A percentile compares a stretch with the other conserved stretches of the same genome.
These are phyloP conservation scores for Varecia variegata DNA, from an alignment of 2,797 vertebrate species.

Conservation along the genomic window DNA sequence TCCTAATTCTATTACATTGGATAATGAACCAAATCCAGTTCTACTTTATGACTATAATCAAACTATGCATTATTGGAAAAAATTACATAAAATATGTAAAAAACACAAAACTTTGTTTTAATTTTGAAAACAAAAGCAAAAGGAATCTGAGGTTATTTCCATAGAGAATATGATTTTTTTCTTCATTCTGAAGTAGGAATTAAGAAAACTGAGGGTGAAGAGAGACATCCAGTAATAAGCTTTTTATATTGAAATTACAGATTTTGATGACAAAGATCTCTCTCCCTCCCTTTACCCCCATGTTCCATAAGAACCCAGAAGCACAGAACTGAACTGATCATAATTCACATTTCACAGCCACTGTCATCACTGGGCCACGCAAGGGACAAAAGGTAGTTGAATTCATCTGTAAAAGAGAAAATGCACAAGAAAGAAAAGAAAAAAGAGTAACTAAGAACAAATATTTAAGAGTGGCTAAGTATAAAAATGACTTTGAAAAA, in stretches of 20 bases:
- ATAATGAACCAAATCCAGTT: neutral
- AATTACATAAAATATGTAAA: neutral
- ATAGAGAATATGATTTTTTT: neutral
- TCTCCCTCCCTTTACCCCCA: neutral
- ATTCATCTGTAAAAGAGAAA: neutral
- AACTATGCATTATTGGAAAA: conserved; percentile 14
- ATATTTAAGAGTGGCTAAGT: neutral
- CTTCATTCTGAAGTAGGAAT: neutral
- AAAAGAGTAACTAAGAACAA: neutral
- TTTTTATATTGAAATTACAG: neutral
- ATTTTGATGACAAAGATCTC: neutral
- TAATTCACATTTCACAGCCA: neutral
- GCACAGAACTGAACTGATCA: neutral
- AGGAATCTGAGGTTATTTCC: neutral
- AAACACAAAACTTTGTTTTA: neutral
- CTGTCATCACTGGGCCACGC: neutral
- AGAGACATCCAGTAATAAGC: neutral
- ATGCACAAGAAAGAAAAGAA: neutral
- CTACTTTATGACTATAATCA: conserved; percentile 1
- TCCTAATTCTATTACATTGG: neutral
- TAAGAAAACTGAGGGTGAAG: neutral
- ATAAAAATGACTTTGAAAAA: conserved; percentile 35
- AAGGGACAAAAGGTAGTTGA: neutral
- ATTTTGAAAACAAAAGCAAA: neutral
- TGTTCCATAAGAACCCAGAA: neutral